Evolutionary conservation across 2,888 invertebrate genomes (phyloP), one percentile per base, ranked within the genome.

Genomic region (Dilophus febrilis): DNA sequence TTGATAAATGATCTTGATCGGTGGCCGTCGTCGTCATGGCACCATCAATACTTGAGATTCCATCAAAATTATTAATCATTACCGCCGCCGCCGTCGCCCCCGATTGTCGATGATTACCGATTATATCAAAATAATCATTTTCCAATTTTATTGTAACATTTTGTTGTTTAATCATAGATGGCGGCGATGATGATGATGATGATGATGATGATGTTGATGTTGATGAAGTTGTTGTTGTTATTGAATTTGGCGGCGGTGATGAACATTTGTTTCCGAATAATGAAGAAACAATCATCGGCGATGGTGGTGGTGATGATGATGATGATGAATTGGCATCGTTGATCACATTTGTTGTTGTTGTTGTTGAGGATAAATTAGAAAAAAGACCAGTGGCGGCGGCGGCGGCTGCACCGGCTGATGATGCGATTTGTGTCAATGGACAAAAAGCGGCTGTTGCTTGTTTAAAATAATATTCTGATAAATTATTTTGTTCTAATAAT

Each of bases 391-490:
- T 13, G 42, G 16, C 6, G 36, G 35, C 14, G 47, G 47, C 16
- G 45, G 45, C 6, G 47, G 48, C 12, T 48, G 35, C 16, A 42
- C 5, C 22, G 8, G 5, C 46, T 10, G 48, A 40, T 29, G 49
- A n/a, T n/a, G n/a, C n/a, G n/a, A n/a, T n/a, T n/a, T n/a, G n/a
- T n/a, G n/a, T n/a, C n/a, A n/a, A n/a, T n/a, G n/a, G n/a, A n/a
- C n/a, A n/a, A n/a, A n/a, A n/a, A 42, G 22, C 22, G 8, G 5
- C 46, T 10, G 48, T 41, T 29, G 49, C 49, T 37, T 50, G 45
- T 34, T 51, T 50, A 28, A 50, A 50, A 43, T 51, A 51, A 41
- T 51, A 51, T 34, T 51, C 51, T 0, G 50, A 51, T 46, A 51
- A 48, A 13, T 50, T 49, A 42, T 51, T 51, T 38, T 51, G 51